phyloP scores from a whole-genome alignment of 2,888 invertebrate species.

The Apotomis capreana region DNA sequence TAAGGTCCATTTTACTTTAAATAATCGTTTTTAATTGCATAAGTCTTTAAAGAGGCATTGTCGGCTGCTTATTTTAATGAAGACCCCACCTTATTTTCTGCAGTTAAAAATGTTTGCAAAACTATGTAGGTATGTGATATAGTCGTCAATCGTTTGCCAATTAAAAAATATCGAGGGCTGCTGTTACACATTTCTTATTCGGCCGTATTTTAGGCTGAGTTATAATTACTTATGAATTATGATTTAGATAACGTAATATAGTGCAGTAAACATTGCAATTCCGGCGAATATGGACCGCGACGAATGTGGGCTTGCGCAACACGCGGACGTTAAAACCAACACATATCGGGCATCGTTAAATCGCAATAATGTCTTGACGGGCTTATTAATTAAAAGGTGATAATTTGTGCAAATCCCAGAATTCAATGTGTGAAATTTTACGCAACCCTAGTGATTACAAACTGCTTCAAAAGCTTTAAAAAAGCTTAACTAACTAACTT shows the following conservation, averaged over 20 bases:
- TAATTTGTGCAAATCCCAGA: neutral
- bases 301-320: slow-evolving; percentile 15
- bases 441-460: neutral
- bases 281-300: neutral
- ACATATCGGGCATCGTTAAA: slow-evolving; percentile 11
- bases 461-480: neutral
- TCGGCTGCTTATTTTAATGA: too few relatives aligned
- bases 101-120: too few relatives aligned
- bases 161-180: too few relatives aligned
- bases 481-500: too few relatives aligned
- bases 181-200: too few relatives aligned
- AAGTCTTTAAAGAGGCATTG: too few relatives aligned
- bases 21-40: too few relatives aligned
- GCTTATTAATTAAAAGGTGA: slow-evolving; percentile 8
- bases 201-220: too few relatives aligned
- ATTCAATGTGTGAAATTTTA: neutral
- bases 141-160: too few relatives aligned
- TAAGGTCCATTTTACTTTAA: too few relatives aligned
- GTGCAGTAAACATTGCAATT: neutral
- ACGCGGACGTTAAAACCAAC: slow-evolving; percentile 19
- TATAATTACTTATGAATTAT: neutral
- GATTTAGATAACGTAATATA: neutral
- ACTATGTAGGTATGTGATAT: too few relatives aligned
- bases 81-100: too few relatives aligned
- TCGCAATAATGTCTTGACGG: neutral